A percentile compares a stretch with the other conserved stretches of the same genome.
These are phyloP conservation scores for Numenius arquata DNA, from an alignment of 2,113 vertebrate genomes.

Conservation along the genomic window DNA sequence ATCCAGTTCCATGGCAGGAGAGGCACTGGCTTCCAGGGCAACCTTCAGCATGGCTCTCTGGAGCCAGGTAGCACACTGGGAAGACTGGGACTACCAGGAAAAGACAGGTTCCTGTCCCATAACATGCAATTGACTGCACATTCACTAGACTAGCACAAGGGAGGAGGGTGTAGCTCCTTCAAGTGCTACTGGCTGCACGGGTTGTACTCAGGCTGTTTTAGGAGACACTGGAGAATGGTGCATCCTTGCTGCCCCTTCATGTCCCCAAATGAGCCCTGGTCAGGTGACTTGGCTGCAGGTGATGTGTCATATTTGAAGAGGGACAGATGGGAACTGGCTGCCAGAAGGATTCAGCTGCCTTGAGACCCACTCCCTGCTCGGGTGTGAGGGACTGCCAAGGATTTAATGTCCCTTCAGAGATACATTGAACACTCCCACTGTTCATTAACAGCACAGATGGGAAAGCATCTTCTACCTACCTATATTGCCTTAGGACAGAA, in stretches of 20 bases:
- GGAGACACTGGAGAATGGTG: background rate
- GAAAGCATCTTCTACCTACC: background rate
- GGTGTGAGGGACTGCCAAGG: background rate
- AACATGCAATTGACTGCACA: background rate
- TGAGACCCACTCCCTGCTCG: background rate
- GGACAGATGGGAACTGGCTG: background rate
- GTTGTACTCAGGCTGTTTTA: background rate
- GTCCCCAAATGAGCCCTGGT: rapidly evolving
- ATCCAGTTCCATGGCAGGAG: background rate
- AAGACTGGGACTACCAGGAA: background rate
- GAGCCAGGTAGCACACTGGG: background rate
- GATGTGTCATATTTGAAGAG: background rate
- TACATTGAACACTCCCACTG: background rate
- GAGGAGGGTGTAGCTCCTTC: background rate
- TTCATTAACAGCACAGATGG: background rate
- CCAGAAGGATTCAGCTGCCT: background rate
- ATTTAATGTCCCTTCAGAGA: background rate
- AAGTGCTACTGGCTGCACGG: rapidly evolving
- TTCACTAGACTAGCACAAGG: background rate
- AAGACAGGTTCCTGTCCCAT: background rate
- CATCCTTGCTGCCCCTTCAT: background rate
- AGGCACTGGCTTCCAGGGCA: background rate
- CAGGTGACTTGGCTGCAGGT: background rate
- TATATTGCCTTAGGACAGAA: background rate
- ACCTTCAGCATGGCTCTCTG: background rate